phyloP scores from a whole-genome alignment of 2,888 invertebrate genomes.

The Campopleginae sp. region DNA sequence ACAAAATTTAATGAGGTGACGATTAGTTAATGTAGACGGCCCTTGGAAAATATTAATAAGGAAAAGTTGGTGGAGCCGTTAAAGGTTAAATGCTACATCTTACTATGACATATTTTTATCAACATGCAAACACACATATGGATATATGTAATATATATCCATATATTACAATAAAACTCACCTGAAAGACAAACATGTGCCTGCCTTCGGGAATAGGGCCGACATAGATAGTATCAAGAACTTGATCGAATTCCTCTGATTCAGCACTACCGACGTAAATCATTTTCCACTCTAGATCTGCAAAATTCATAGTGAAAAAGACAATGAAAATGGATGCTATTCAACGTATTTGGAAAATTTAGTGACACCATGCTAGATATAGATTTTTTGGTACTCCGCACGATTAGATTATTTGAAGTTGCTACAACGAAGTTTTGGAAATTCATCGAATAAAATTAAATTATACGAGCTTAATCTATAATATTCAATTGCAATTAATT shows the following conservation, averaged over 20 bases:
- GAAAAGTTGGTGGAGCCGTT: too few relatives aligned
- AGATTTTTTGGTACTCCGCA: not conserved
- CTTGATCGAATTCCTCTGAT: slow-evolving; percentile 98
- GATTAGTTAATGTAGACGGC: too few relatives aligned
- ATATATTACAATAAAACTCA: slow-evolving; percentile 78
- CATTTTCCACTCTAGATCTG: slow-evolving; percentile 99
- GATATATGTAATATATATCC: too few relatives aligned
- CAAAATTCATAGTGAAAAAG: not conserved
- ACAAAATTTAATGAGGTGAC: too few relatives aligned
- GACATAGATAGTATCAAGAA: slow-evolving; percentile 98
- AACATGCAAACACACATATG: not conserved
- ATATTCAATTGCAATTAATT: not conserved
- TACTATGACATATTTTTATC: too few relatives aligned
- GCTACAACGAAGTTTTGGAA: not conserved
- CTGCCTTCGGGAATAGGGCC: slow-evolving; percentile 98
- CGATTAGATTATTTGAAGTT: not conserved
- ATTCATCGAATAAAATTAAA: not conserved
- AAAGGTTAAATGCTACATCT: too few relatives aligned
- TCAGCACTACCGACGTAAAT: slow-evolving; percentile 99
- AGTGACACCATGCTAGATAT: not conserved
- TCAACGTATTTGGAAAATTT: not conserved
- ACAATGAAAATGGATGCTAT: not conserved
- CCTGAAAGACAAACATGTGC: slow-evolving; percentile 97
- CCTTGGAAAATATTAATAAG: too few relatives aligned
- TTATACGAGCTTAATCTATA: not conserved